Evolutionary conservation across 2,797 vertebrate species (phyloP).

Genomic region (Malacoraja senta): DNA sequence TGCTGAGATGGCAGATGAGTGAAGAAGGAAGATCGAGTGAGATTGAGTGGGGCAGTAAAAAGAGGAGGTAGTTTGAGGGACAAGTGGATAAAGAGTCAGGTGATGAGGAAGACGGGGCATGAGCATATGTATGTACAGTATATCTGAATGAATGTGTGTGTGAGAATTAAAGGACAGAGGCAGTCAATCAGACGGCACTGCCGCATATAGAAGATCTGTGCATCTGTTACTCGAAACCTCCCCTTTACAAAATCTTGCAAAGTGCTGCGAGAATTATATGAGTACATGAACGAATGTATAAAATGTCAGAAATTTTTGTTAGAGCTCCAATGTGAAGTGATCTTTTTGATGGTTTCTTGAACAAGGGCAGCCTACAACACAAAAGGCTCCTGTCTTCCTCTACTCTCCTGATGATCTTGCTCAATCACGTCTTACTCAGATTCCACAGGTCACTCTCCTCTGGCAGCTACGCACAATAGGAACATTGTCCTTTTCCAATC

Average conservation of each 20-base stretch:
- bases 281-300: background rate
- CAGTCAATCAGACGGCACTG: background rate
- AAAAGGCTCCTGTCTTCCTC: background rate
- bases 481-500: background rate
- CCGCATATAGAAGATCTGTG: background rate
- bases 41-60: background rate
- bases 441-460: background rate
- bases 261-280: background rate
- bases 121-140: no score
- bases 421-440: background rate
- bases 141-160: no score
- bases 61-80: no score
- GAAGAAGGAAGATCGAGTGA: background rate
- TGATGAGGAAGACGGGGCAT: no score
- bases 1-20: no score
- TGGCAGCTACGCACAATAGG: background rate
- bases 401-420: background rate
- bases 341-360: constrained; percentile 15
- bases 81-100: no score
- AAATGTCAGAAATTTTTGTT: background rate
- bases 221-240: background rate
- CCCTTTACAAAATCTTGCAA: background rate
- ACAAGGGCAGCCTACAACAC: background rate
- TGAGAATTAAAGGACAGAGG: background rate
- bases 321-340: background rate